A percentile compares a stretch with the other conserved stretches of the same genome.
Evolutionary conservation across 1,140 invertebrate genomes (phyloP).

Genomic region (Cotesia typhae): DNA sequence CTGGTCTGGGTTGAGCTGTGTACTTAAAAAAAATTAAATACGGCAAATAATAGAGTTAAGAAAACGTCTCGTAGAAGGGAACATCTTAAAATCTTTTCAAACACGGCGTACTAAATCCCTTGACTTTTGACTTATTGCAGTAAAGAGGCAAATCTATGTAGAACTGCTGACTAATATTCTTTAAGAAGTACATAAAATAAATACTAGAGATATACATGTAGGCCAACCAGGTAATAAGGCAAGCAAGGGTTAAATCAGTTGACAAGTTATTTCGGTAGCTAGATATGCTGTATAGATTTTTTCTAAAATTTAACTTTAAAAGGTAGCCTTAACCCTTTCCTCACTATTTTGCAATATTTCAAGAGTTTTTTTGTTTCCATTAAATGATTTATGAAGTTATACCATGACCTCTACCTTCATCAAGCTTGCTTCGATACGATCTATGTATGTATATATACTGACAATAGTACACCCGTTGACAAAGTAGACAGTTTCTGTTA

Average conservation of each 20-base stretch:
- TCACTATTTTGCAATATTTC: constrained; percentile 42
- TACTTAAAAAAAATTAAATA: too few relatives aligned
- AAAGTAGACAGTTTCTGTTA: constrained; percentile 5
- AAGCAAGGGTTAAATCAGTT: constrained; percentile 25
- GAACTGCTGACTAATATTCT: constrained; percentile 15
- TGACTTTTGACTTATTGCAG: background rate
- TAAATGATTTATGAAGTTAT: constrained; percentile 42
- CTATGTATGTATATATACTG: too few relatives aligned
- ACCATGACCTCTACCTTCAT: constrained; percentile 30
- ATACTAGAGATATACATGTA: background rate
- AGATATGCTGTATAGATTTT: background rate
- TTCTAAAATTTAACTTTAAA: background rate
- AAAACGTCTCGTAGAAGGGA: too few relatives aligned
- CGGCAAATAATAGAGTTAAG: too few relatives aligned
- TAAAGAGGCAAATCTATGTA: too few relatives aligned
- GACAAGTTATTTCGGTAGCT: constrained; percentile 27
- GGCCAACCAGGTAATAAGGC: background rate
- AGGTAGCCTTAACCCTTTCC: constrained; percentile 43
- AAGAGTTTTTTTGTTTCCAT: constrained; percentile 41
- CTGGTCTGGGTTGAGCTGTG: too few relatives aligned
- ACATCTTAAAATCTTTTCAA: too few relatives aligned
- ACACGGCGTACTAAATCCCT: constrained; percentile 36
- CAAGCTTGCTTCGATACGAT: background rate
- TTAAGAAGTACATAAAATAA: background rate
- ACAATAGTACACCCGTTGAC: constrained; percentile 2